These are phyloP conservation scores for Tetragnatha versicolor DNA, from an alignment of 1,140 invertebrate species.

Conservation along the genomic window DNA sequence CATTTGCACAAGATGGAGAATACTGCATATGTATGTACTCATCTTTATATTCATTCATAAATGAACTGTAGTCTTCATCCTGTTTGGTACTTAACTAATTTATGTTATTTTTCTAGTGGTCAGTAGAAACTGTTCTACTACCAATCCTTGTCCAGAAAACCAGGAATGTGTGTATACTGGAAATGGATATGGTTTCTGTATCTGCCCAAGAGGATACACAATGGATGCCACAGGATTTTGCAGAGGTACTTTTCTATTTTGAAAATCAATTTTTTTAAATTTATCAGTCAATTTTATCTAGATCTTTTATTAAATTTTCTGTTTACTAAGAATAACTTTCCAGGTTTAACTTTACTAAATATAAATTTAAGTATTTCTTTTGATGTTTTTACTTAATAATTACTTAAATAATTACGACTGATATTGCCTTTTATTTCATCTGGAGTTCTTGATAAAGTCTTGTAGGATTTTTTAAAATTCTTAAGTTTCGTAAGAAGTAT, in stretches of 20 bases:
- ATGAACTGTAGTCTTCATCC: neutral
- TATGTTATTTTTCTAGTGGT: constrained; percentile 51
- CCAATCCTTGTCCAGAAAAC: constrained; percentile 58
- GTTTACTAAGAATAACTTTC: neutral
- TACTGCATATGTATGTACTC: constrained; percentile 59
- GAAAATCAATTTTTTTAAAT: neutral
- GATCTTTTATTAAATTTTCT: neutral
- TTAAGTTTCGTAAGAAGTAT: too few species aligned
- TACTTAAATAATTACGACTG: neutral
- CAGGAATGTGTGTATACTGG: constrained; percentile 60
- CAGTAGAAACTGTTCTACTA: constrained; percentile 59
- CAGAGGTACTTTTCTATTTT: constrained; percentile 49
- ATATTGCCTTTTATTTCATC: neutral
- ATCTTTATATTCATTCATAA: too few species aligned
- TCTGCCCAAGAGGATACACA: constrained; percentile 79
- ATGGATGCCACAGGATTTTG: constrained; percentile 66
- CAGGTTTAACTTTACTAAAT: neutral
- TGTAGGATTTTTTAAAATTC: neutral
- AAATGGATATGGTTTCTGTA: constrained; percentile 70
- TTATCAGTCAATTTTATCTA: neutral
- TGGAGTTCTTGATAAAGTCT: neutral
- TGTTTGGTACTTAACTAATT: too few species aligned
- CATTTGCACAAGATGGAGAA: constrained; percentile 59
- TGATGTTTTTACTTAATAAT: too few species aligned
- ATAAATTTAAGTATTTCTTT: too few species aligned